Evolutionary conservation across 2,888 invertebrate species (phyloP), one percentile per base, ranked within the genome.

Genomic region (Eledone cirrhosa): DNA sequence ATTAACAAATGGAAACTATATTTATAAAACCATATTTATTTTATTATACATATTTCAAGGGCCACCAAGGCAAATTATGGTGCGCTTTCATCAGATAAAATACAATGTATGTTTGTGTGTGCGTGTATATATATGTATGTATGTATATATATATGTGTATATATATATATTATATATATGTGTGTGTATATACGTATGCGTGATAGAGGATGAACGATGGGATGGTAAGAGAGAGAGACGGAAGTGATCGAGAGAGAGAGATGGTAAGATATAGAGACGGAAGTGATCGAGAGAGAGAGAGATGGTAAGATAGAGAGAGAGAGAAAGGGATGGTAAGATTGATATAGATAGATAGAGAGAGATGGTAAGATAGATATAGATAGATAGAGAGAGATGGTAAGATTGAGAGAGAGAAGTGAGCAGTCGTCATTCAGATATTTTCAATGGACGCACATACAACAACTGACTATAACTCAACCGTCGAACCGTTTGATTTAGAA

Each of bases 371-470:
- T 16, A 1, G 11, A 11, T 11, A n/a, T 22, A 63, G 27, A 63
- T 11, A 11, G 27, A 63, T 11, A 16, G 27, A 63, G 11, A 16
- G 31, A 41, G 27, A 41, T n/a, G n/a, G n/a, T 19, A 31, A n/a
- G 22, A 31, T 41, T 22, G 67, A 31, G 29, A 31, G 22, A n/a
- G 31, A 24, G 11, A 11, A n/a, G 24, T 41, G n/a, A 72, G 7
- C 22, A 31, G 31, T 72, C 72, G 72, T 41, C 72, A 72, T 31
- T 72, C 41, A 72, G 22, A 72, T 13, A 72, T 72, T 72, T n/a
- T 72, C 72, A 72, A 72, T 72, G 72, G 72, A 72, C 41, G 72
- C 31, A 72, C 72, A 41, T 41, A 72, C 72, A 72, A 72, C 72
- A 31, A 31, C 41, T 24, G 72, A 41, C 22, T 72, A 72, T 72